Base-by-base conservation (phyloP, 2,888 invertebrate genomes). In the Dorcus hopei region DNA sequence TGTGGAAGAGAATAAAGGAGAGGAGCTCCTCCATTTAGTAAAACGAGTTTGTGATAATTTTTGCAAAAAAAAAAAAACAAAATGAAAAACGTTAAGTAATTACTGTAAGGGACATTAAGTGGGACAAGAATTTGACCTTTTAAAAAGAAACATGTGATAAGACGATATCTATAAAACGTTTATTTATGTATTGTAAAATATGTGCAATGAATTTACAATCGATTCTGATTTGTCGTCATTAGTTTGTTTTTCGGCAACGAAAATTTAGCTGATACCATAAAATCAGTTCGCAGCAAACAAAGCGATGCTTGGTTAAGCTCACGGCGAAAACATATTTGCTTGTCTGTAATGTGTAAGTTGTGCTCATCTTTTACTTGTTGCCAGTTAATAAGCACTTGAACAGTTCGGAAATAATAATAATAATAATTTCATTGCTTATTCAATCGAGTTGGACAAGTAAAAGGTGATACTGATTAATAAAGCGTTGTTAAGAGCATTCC, bases 111-210 rank as follows among this genome's bases (percentile, higher is more conserved):
- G 39, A 51, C 41, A 39, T 51, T 40, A 38, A 26, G 19, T 38
- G 33, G 51, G 40, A 51, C 19, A 45, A 45, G 19, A 45, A 51
- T 47, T 57, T 38, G 51, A 57, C 42, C 26, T 57, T 9, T 23
- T 48, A 57, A 26, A 57, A 53, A 68, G 68, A 66, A 69, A 70
- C 72, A 74, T 76, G 75, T 76, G 75, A 76, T 76, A 75, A 69
- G 71, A 75, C 73, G 71, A 74, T 75, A 75, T 75, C 74, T 75
- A 70, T 69, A 71, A 64, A 58, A 70, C 67, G 52, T 69, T 70
- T 68, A 69, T 56, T 56, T 60, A 57, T 60, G 57, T 67, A 65
- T 60, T 67, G 65, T 67, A 68, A 70, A 68, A 68, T 70, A 72
- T 73, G 72, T 74, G 74, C 74, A 74, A 75, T 74, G 48, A 52